phyloP scores from a whole-genome alignment of 2,888 invertebrate genomes.

The Nudaria mundana region DNA sequence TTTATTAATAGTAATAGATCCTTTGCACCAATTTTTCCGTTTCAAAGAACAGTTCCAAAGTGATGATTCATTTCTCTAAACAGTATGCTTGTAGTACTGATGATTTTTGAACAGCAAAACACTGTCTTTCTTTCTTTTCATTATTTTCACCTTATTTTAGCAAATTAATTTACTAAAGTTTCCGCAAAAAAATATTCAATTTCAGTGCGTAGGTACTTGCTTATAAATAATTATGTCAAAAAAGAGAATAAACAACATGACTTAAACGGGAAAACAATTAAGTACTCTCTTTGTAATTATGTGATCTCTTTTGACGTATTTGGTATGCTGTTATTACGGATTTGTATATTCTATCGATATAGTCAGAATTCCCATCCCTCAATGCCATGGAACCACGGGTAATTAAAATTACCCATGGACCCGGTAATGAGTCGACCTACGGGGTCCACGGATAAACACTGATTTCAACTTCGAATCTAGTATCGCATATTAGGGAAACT shows the following conservation, averaged over 20 bases:
- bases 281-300: too few species aligned
- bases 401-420: too few species aligned
- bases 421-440: neutral
- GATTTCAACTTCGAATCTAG: too few species aligned
- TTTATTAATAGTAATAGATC: neutral
- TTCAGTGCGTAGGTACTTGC: conserved; percentile 16
- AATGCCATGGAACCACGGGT: too few species aligned
- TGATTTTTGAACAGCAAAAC: neutral
- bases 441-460: too few species aligned
- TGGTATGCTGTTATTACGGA: too few species aligned
- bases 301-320: too few species aligned
- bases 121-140: neutral
- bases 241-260: neutral
- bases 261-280: neutral
- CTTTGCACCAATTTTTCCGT: conserved; percentile 1
- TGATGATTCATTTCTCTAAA: conserved; percentile 1
- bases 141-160: conserved; percentile 2
- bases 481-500: too few species aligned
- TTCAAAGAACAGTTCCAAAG: conserved; percentile 3
- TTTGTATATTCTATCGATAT: too few species aligned
- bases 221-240: neutral
- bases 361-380: too few species aligned
- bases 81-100: conserved; percentile 3
- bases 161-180: neutral
- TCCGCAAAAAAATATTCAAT: conserved; percentile 14